These are phyloP conservation scores for Distichodus sexfasciatus DNA, from an alignment of 2,797 vertebrate genomes.

Conservation along the genomic window DNA sequence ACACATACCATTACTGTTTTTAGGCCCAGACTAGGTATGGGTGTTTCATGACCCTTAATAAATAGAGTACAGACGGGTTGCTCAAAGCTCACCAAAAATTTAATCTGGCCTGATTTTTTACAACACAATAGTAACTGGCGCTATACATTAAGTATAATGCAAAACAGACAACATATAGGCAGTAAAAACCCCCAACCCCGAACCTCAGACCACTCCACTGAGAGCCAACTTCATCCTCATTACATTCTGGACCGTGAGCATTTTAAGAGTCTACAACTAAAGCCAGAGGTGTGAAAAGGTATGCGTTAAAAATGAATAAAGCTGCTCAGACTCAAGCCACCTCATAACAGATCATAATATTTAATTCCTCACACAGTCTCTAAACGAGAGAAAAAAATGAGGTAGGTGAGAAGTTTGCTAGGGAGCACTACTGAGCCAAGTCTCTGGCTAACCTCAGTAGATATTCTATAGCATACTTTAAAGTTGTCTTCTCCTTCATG, in stretches of 20 bases:
- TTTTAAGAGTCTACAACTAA: conserved; percentile 18
- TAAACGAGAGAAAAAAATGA: conserved; percentile 28
- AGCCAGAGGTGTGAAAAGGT: conserved; percentile 29
- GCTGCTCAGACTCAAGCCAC: conserved; percentile 22
- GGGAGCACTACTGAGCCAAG: conserved; percentile 26
- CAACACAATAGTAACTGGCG: not conserved
- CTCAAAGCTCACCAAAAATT: no score
- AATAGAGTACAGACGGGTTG: no score
- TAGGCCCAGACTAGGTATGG: no score
- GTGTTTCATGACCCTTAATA: no score
- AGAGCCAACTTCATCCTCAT: not conserved
- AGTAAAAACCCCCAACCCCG: not conserved
- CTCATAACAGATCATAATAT: conserved; percentile 32
- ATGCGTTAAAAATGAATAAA: not conserved
- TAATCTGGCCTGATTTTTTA: not conserved
- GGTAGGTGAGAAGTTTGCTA: conserved; percentile 41
- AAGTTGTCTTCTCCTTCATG: conserved; percentile 48
- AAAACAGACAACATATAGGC: not conserved
- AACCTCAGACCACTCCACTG: not conserved
- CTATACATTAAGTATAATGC: not conserved
- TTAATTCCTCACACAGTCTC: conserved; percentile 23
- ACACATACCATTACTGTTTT: no score
- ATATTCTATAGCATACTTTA: conserved; percentile 40
- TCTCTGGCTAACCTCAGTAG: conserved; percentile 29
- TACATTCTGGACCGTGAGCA: not conserved